Evolutionary conservation across 2,113 vertebrate genomes (phyloP).

Genomic region (Sciurus niger): DNA sequence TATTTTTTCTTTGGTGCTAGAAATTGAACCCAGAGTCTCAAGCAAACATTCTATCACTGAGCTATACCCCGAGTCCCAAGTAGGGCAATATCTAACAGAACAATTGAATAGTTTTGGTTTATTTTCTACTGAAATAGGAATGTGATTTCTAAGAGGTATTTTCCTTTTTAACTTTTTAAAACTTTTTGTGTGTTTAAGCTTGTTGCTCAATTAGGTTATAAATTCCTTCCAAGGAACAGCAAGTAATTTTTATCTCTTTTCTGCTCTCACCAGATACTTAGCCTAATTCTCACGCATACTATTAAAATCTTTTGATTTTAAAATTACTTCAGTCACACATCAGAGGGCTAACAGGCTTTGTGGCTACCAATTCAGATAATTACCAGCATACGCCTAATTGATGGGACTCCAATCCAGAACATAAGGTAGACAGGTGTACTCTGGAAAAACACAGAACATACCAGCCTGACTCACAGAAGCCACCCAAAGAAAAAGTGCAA

Average conservation of each 20-base stretch:
- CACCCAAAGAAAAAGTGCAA: conserved; percentile 14
- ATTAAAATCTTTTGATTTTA: conserved; percentile 31
- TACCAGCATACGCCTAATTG: not conserved
- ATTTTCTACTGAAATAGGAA: conserved; percentile 9
- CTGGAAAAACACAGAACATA: not conserved
- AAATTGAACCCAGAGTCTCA: not conserved
- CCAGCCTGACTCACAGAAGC: not conserved
- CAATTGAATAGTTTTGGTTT: not conserved
- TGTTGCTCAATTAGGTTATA: not conserved
- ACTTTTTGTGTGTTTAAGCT: not conserved
- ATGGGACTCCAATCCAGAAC: not conserved
- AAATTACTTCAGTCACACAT: conserved; percentile 31
- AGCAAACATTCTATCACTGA: not conserved
- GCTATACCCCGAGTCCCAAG: no score
- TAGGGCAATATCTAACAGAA: not conserved
- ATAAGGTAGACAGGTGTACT: not conserved
- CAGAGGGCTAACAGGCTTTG: not conserved
- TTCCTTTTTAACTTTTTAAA: not conserved
- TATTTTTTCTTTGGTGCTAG: not conserved
- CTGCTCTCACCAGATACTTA: not conserved
- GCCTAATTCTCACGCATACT: conserved; percentile 29
- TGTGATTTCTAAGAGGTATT: not conserved
- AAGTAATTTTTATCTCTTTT: conserved; percentile 36
- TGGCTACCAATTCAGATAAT: not conserved
- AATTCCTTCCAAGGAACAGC: conserved; percentile 21